Base-by-base conservation (phyloP, 2,113 vertebrate species). In the Ardeotis arabs region DNA sequence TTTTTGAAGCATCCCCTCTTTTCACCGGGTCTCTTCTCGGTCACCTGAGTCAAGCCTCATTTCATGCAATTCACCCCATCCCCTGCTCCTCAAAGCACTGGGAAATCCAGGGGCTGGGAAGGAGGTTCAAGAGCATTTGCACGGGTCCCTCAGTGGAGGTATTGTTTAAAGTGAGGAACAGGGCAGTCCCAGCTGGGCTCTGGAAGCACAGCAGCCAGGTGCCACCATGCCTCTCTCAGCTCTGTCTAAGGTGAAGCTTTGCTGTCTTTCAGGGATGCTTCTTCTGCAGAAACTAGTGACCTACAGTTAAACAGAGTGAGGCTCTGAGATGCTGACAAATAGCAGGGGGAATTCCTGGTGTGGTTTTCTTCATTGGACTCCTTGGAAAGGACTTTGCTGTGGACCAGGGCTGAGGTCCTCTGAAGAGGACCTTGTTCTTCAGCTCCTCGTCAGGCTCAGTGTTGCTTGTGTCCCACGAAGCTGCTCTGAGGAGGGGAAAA, bases 151-250 rank as follows among this genome's bases (percentile, higher is more conserved):
- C 37, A 3, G 23, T 5, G 27, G n/a, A 63, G 58, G 2, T 23
- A 2, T 8, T 21, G 44, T 22, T 27, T 24, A 1, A 24, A 41
- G 35, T 6, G 44, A 68, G 60, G 47, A 37, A 12, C 2, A 5
- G 60, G 52, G 22, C 21, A 28, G 76, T 3, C 2, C 2, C 35
- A 53, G 52, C 45, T 15, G 14, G 35, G 20, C 14, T 33, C 3
- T 3, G 33, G 56, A 58, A 78, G 45, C 60, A 19, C 10, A 37
- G 62, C 45, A 60, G 35, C n/a, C 49, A 19, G 62, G 18, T 29
- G 58, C 10, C 63, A 19, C 24, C 0, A 0, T 0, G 4, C 11
- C 45, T 20, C 69, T 37, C 78, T 6, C 41, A 82, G 66, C 44
- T 68, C 50, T 0, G 0, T n/a, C n/a, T 19, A 17, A 19, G 12